Evolutionary conservation across 2,888 invertebrate species (phyloP).

Genomic region (Prenolepis imparis): DNA sequence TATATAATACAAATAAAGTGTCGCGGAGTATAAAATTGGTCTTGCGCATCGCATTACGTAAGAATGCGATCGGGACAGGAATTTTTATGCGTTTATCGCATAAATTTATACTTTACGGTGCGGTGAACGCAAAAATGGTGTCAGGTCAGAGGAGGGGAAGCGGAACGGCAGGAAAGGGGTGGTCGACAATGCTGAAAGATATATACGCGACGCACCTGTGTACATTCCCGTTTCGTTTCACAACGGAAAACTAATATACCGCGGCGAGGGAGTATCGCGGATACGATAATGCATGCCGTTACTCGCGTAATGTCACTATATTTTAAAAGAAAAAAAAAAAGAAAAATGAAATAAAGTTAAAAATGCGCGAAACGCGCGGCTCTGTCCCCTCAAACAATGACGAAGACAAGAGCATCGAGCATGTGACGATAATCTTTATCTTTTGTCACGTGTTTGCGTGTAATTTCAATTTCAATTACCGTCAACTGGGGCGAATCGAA

Average conservation of each 20-base stretch:
- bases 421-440: background rate
- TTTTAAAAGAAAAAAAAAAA: background rate
- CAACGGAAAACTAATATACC: conserved; percentile 64
- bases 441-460: background rate
- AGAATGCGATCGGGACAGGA: conserved; percentile 58
- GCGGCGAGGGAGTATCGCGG: conserved; percentile 28
- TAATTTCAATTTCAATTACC: too few relatives aligned
- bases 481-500: too few relatives aligned
- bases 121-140: conserved; percentile 62
- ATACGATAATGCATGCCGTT: conserved; percentile 59
- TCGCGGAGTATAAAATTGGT: conserved; percentile 28
- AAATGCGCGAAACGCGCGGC: background rate
- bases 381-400: background rate
- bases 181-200: conserved; percentile 61
- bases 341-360: background rate
- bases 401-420: background rate
- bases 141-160: conserved; percentile 50
- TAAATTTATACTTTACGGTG: conserved; percentile 47
- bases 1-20: conserved; percentile 5
- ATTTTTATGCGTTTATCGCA: conserved; percentile 65
- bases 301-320: background rate
- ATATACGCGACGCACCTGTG: conserved; percentile 68
- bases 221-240: conserved; percentile 62
- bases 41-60: conserved; percentile 59
- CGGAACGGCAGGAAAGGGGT: conserved; percentile 60